Percentiles rank a stretch among this genome's conserved stretches.
phyloP scores from a whole-genome alignment of 2,888 invertebrate species.

The Parnassius orleans region DNA sequence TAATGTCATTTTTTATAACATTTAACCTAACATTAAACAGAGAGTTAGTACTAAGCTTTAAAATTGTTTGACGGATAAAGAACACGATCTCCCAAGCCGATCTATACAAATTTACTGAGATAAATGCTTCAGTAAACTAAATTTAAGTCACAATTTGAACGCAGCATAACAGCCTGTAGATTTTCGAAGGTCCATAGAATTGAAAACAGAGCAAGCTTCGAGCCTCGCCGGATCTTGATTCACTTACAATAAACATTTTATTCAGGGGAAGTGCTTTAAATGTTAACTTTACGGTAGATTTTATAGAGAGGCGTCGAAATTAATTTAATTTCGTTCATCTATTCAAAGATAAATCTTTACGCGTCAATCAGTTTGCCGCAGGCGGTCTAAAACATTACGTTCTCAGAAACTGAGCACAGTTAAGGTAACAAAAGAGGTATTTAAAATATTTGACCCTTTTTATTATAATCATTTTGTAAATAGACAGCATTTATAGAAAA shows the following conservation, averaged over 20 bases:
- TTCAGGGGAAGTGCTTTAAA: slow-evolving; percentile 28
- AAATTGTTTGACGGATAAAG: too few species aligned
- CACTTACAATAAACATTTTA: slow-evolving; percentile 51
- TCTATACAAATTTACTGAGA: too few species aligned
- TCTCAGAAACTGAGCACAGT: background rate
- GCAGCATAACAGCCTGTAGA: slow-evolving; percentile 2
- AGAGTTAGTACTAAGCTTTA: too few species aligned
- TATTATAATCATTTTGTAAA: too few species aligned
- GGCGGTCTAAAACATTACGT: slow-evolving; percentile 3
- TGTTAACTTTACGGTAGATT: slow-evolving; percentile 15
- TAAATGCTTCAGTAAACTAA: too few species aligned
- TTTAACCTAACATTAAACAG: too few species aligned
- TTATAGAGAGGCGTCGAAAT: slow-evolving; percentile 14
- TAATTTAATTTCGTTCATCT: slow-evolving; percentile 18
- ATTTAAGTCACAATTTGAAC: slow-evolving; percentile 32
- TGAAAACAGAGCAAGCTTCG: slow-evolving; percentile 40
- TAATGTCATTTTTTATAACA: too few species aligned
- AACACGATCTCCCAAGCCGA: too few species aligned
- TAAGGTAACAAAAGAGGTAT: too few species aligned
- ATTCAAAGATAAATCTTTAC: slow-evolving; percentile 6
- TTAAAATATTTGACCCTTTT: too few species aligned
- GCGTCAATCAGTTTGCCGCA: slow-evolving; percentile 7
- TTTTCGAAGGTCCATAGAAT: slow-evolving; percentile 49
- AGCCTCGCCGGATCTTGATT: slow-evolving; percentile 33
- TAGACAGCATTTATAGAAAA: too few species aligned